These are phyloP conservation scores for Montipora sp. DNA, from an alignment of 64 coral and sea anemone species.

Conservation along the genomic window DNA sequence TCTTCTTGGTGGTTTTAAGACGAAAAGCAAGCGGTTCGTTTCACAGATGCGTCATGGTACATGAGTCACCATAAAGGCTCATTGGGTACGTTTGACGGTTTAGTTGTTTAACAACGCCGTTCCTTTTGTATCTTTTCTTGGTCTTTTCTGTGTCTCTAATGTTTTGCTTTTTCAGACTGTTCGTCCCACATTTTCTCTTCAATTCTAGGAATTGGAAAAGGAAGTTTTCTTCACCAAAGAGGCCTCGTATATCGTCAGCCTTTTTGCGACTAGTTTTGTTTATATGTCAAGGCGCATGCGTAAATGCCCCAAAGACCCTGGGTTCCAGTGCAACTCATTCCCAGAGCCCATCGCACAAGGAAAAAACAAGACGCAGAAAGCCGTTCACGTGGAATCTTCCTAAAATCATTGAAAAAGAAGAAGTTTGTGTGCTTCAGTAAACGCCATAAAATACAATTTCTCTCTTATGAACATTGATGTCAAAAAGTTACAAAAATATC, in stretches of 20 bases:
- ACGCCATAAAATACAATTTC: too few relatives aligned
- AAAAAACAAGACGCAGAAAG: too few relatives aligned
- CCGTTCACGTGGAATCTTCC: too few relatives aligned
- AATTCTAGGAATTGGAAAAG: background rate
- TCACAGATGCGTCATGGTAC: slow-evolving; percentile 32
- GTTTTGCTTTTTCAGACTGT: background rate
- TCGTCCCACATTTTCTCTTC: background rate
- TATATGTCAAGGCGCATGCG: slow-evolving; percentile 22
- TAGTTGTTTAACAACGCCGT: too few relatives aligned
- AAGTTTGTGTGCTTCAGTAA: too few relatives aligned
- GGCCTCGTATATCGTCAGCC: background rate
- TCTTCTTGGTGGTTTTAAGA: background rate
- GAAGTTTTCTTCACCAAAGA: background rate
- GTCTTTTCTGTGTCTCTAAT: background rate
- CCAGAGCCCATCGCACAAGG: background rate
- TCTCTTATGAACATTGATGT: too few relatives aligned
- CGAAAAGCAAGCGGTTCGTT: background rate
- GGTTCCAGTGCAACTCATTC: background rate
- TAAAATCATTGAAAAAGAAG: too few relatives aligned
- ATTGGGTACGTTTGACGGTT: background rate
- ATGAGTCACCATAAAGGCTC: too few relatives aligned
- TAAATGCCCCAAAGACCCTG: too few relatives aligned
- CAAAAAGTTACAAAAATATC: too few relatives aligned
- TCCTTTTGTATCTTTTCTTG: background rate
- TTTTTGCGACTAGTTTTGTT: background rate